A percentile compares a stretch with the other conserved stretches of the same genome.
Conservation (phyloP, 2,797 vertebrate genomes). For the Carapus acus region DNA sequence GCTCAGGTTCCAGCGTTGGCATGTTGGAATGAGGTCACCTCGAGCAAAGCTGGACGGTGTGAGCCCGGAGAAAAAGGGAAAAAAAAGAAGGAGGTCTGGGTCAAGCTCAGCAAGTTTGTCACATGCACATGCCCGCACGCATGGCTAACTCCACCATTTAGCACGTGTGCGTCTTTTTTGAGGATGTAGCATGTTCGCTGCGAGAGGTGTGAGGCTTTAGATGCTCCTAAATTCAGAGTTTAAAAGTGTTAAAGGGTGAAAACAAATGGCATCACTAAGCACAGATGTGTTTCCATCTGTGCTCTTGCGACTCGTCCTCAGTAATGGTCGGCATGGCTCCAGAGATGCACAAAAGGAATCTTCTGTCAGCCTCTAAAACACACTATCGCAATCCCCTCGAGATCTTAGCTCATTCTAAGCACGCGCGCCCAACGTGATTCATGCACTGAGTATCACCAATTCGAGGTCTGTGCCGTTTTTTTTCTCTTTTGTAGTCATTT, state of each 20-base stretch:
- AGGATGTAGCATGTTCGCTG: too few relatives aligned
- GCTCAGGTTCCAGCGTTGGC: slow-evolving; percentile 46
- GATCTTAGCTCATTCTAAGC: too few relatives aligned
- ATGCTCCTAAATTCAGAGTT: neutral
- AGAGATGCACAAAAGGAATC: neutral
- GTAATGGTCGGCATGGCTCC: neutral
- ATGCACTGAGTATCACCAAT: too few relatives aligned
- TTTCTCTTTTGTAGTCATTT: slow-evolving; percentile 27
- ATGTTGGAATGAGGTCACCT: slow-evolving; percentile 59
- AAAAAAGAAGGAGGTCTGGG: slow-evolving; percentile 1
- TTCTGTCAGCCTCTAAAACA: too few relatives aligned
- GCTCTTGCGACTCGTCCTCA: neutral
- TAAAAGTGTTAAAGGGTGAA: too few relatives aligned
- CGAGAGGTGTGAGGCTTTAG: neutral
- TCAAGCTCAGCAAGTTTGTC: slow-evolving; percentile 6
- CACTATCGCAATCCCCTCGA: neutral
- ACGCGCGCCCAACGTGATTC: neutral
- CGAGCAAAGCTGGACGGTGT: slow-evolving; percentile 52
- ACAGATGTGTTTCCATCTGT: neutral
- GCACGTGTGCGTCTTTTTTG: too few relatives aligned
- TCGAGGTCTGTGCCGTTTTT: too few relatives aligned
- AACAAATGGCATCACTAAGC: neutral
- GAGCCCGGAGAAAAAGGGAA: slow-evolving; percentile 22
- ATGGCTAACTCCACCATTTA: too few relatives aligned
- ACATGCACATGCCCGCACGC: neutral